Base-by-base conservation (phyloP, 2,797 vertebrate genomes). In the Scleropages formosus region DNA sequence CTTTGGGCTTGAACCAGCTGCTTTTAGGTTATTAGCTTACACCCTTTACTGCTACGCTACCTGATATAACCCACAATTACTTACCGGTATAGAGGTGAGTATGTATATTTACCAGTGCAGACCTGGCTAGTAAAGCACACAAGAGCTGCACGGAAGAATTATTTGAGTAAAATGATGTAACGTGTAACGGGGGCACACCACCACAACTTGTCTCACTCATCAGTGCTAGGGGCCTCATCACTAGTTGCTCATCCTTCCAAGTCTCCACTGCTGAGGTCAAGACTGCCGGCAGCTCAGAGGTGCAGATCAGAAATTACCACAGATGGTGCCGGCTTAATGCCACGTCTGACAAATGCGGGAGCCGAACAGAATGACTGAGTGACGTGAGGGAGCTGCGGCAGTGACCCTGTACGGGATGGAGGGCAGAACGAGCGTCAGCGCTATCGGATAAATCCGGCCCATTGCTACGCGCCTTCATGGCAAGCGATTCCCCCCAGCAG, bases 281-380 rank as follows among this genome's bases (percentile, higher is more conserved):
- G 49, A 31, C 16, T 39, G 51, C 16, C 58, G 51, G 51, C 24
- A 39, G 69, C 51, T 71, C 12, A 11, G 20, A 69, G 47, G 0
- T 46, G 69, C 49, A 71, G 51, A 31, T 39, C 39, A 31, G 69
- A 58, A 58, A 10, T 58, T 51, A 71, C 58, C 51, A 71, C 69
- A 56, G 69, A 71, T 71, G 69, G 69, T 71, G 53, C 49, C 49
- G 71, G 69, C 49, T 49, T 58, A 71, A 71, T 71, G 46, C 69
- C 47, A 68, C 44, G 68, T 56, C 49, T 70, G 26, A 49, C 24
- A 56, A 56, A 71, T 71, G 16, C 47, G 31, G n/a, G 49, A 58
- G 24, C 51, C 39, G 26, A 26, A 51, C 51, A 49, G 31, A 39
- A 39, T 39, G 31, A 39, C 39, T 39, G 49, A 26, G 49, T 71